Conservation (phyloP, 2,888 invertebrate species). For the Xestia c-nigrum region DNA sequence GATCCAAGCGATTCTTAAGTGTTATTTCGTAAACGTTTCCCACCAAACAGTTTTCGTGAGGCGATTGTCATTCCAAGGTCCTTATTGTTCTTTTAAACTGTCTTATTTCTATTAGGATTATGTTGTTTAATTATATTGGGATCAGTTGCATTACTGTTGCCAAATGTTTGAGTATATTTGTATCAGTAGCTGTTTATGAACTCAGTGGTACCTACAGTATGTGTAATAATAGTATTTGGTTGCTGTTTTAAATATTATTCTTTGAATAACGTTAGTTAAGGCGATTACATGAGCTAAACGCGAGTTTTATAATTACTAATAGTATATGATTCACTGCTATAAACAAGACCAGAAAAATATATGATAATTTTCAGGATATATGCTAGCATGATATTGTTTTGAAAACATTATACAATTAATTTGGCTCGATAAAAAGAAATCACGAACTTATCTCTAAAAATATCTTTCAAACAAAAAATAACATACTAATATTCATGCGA, state of each 20-base stretch:
- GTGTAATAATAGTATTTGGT: background rate
- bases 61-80: conserved; percentile 79
- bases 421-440: too few relatives aligned
- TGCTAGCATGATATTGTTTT: too few relatives aligned
- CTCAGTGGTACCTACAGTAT: background rate
- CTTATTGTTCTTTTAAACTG: conserved; percentile 72
- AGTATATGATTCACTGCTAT: too few relatives aligned
- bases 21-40: conserved; percentile 73
- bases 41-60: conserved; percentile 63
- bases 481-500: too few relatives aligned
- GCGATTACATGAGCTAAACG: too few relatives aligned
- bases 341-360: too few relatives aligned
- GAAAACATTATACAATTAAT: too few relatives aligned
- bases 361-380: too few relatives aligned
- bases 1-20: conserved; percentile 59
- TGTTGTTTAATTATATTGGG: conserved; percentile 59
- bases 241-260: background rate
- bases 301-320: too few relatives aligned
- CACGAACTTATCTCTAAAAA: too few relatives aligned
- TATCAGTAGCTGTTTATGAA: background rate
- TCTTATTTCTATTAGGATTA: conserved; percentile 68
- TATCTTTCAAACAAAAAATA: too few relatives aligned
- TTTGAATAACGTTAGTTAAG: too few relatives aligned
- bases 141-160: conserved; percentile 46
- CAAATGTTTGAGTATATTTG: background rate